Evolutionary conservation across 2,888 invertebrate species (phyloP), one percentile per base, ranked within the genome.

Genomic region (Tenthredo amoena): DNA sequence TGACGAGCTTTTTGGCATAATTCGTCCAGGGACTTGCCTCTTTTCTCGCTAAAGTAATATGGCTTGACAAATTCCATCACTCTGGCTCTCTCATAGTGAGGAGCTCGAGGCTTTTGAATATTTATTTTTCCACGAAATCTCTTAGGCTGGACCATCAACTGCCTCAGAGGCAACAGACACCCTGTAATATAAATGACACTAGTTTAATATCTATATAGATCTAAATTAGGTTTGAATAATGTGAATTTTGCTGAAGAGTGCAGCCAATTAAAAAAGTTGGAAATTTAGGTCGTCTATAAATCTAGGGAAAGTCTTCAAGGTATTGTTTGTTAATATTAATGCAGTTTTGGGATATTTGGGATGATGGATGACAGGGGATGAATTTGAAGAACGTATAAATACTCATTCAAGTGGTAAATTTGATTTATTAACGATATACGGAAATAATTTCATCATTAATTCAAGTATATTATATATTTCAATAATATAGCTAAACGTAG

Each of bases 81-180:
- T 88, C 95, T 94, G 26, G 96, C 96, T 87, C 96, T 95, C 88
- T 95, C 95, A 91, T 95, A 97, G 92, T 97, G 97, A 0, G 97
- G 96, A 81, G 95, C 94, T 90, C 95, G 95, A 0, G 98, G 98
- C 87, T 94, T 95, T 92, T 97, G 96, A 68, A 98, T 95, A 90
- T 98, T 97, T 83, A 97, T 96, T 94, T 97, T 97, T 2, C 96
- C 96, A 34, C 96, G 95, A 92, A 95, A 97, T 88, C 97, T 94
- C 91, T 96, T 96, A 7, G 95, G 94, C 89, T 96, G 92, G 2
- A 90, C 86, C 34, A 91, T 88, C 50, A 93, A 86, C 85, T 91
- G 90, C 65, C 88, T 91, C 84, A 91, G 91, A 43, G 88, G 86
- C 43, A 91, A 88, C 86, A 91, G 90, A 87, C 90, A 87, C 47